Evolutionary conservation across 2,888 invertebrate species (phyloP).

Genomic region (Hypena proboscidalis): DNA sequence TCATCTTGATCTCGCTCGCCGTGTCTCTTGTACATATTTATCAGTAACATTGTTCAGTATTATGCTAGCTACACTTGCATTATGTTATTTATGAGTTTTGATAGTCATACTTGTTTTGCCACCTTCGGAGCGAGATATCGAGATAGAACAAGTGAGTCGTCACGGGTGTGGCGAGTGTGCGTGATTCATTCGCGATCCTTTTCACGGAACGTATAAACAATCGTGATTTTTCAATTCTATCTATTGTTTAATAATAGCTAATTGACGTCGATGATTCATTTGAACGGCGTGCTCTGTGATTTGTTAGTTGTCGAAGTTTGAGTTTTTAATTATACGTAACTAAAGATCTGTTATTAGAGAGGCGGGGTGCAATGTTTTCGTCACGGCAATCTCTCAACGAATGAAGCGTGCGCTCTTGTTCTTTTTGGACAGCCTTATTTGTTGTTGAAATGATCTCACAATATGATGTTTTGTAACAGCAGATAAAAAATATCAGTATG

Average conservation of each 20-base stretch:
- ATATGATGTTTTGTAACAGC: slow-evolving; percentile 24
- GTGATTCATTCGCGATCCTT: slow-evolving; percentile 67
- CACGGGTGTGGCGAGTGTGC: slow-evolving; percentile 75
- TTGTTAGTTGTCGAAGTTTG: slow-evolving; percentile 81
- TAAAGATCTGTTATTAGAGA: slow-evolving; percentile 76
- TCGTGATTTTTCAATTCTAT: slow-evolving; percentile 67
- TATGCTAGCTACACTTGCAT: slow-evolving; percentile 56
- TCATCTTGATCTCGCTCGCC: slow-evolving; percentile 48
- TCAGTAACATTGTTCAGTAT: slow-evolving; percentile 69
- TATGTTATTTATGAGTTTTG: slow-evolving; percentile 64
- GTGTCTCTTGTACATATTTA: slow-evolving; percentile 58
- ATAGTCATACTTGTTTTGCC: slow-evolving; percentile 69
- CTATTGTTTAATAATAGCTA: slow-evolving; percentile 69
- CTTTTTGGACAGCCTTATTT: slow-evolving; percentile 44
- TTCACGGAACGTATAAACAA: slow-evolving; percentile 64
- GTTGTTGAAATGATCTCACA: slow-evolving; percentile 38
- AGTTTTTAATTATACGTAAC: slow-evolving; percentile 82
- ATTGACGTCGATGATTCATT: slow-evolving; percentile 77
- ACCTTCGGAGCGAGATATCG: slow-evolving; percentile 68
- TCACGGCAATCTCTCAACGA: slow-evolving; percentile 65
- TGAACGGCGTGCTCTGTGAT: slow-evolving; percentile 61
- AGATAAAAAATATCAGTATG: not conserved
- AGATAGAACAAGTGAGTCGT: slow-evolving; percentile 74
- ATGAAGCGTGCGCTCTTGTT: slow-evolving; percentile 50
- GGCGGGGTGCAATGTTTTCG: slow-evolving; percentile 71